Evolutionary conservation across 2,113 vertebrate genomes (phyloP), one percentile per base, ranked within the genome.

Genomic region (Glaucidium brasilianum): DNA sequence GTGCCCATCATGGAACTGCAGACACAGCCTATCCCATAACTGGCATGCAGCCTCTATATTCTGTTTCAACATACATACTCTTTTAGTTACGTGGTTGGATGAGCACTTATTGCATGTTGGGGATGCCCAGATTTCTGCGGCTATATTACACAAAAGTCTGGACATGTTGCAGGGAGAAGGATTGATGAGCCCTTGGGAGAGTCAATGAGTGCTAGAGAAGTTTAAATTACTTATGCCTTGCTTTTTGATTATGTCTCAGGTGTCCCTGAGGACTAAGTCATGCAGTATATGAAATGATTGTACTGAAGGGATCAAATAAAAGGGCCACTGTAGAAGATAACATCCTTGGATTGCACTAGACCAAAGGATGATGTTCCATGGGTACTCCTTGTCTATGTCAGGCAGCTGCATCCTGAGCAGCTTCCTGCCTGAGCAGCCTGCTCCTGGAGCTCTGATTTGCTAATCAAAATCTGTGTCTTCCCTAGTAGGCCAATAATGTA

Each of bases 11-110:
- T 1, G n/a, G 52, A 49, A 29, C 25, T 58, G 26, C 20, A n/a
- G 58, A 13, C 32, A n/a, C 4, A 30, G 15, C 18, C 21, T 27
- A 1, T 22, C 5, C 25, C 37, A 14, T 23, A 25, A 25, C 29
- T 87, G 52, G 8, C 47, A 59, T 29, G 7, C 26, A 67, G n/a
- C n/a, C n/a, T 62, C 63, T 35, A 13, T 18, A 47, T 16, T 29
- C 64, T 47, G 1, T 29, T 81, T 34, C 80, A 84, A 25, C 0
- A 2, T 12, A 10, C 0, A 0, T 30, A 11, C 34, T 49, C 34
- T 37, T 49, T 12, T 6, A 52, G 22, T 37, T 47, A 0, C 0
- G 2, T 35, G 60, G 27, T 30, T 63, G 43, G 50, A 19, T 26
- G 15, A 56, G n/a, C n/a, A 43, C 35, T 76, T 35, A 4, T 2